Percentiles rank a stretch among this genome's conserved stretches.
Evolutionary conservation across 2,797 vertebrate genomes (phyloP).

Genomic region (Chiroxiphia lanceolata): DNA sequence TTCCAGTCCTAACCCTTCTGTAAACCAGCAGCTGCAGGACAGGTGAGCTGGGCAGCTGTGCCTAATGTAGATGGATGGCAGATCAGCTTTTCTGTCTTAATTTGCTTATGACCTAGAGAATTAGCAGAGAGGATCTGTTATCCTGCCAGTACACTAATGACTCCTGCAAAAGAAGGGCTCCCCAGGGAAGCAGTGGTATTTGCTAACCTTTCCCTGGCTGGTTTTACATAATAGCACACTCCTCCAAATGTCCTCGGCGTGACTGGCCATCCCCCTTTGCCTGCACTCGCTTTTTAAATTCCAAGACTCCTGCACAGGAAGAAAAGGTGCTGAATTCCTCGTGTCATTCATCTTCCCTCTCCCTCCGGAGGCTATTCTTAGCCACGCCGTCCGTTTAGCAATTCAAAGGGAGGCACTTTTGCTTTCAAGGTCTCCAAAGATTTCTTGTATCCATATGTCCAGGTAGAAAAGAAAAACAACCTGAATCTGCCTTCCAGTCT

Average conservation of each 20-base stretch:
- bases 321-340: neutral
- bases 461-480: constrained; percentile 30
- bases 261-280: neutral
- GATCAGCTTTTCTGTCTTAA: constrained; percentile 32
- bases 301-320: neutral
- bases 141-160: constrained; percentile 19
- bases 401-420: constrained; percentile 37
- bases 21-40: neutral
- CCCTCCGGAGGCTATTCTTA: constrained; percentile 50
- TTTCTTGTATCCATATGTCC: constrained; percentile 20
- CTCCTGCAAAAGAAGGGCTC: constrained; percentile 53
- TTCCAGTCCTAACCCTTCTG: neutral
- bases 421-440: constrained; percentile 49
- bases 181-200: constrained; percentile 23
- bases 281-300: neutral
- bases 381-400: neutral
- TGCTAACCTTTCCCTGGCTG: constrained; percentile 4
- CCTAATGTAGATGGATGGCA: neutral
- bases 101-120: constrained; percentile 51
- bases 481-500: neutral
- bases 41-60: neutral
- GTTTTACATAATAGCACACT: constrained; percentile 17
- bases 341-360: neutral
- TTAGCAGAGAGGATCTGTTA: constrained; percentile 5
- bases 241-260: constrained; percentile 13